Evolutionary conservation across 2,113 vertebrate genomes (phyloP).

Genomic region (Nyctibius bracteatus): DNA sequence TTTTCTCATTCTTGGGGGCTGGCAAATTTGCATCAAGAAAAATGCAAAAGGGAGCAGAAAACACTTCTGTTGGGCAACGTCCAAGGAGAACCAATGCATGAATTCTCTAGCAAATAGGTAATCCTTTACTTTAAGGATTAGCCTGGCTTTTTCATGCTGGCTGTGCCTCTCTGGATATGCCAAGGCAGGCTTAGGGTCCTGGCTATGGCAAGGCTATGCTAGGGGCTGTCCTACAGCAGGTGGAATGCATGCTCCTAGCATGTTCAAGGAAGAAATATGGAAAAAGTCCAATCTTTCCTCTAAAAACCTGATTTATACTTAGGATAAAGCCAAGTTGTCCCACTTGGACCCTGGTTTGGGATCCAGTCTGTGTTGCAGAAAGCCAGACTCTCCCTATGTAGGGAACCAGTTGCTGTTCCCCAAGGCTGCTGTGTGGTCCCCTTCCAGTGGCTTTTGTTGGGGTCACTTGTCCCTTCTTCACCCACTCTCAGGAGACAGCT

Average conservation of each 20-base stretch:
- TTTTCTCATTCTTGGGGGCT: not conserved
- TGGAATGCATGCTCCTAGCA: fast-evolving
- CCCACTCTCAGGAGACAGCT: fast-evolving
- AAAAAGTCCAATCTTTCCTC: not conserved
- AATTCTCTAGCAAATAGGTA: not conserved
- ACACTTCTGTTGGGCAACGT: not conserved
- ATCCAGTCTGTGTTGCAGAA: not conserved
- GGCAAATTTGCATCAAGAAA: not conserved
- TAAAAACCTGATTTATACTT: not conserved
- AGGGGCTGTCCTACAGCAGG: not conserved
- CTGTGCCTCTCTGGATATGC: not conserved
- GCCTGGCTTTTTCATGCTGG: not conserved
- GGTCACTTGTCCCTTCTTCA: not conserved
- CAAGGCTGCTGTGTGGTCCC: fast-evolving
- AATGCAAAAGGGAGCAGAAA: not conserved
- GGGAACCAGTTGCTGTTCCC: not conserved
- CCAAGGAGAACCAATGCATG: not conserved
- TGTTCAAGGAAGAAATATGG: not conserved
- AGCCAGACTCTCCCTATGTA: not conserved
- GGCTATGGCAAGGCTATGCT: not conserved
- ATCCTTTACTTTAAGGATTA: not conserved
- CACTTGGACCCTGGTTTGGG: not conserved
- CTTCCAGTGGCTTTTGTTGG: not conserved
- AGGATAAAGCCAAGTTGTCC: not conserved
- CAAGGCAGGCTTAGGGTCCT: not conserved